These are phyloP conservation scores for Formica selysi DNA, from an alignment of 1,140 invertebrate genomes.

Conservation along the genomic window DNA sequence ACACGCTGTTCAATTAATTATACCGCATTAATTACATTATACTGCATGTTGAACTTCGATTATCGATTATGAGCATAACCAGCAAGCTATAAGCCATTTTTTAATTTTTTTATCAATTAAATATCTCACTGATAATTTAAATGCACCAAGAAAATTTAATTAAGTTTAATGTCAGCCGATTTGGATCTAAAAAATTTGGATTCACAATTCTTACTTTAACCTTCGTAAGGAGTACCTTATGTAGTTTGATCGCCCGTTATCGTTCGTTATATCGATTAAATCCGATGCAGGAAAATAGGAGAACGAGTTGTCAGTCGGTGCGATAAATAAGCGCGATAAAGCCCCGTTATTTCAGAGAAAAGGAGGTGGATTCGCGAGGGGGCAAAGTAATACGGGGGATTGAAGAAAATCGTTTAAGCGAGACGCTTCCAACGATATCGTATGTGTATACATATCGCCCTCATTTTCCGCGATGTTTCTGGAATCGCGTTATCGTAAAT, in stretches of 20 bases:
- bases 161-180: not conserved
- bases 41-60: slow-evolving; percentile 1
- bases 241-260: not conserved
- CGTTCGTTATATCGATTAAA: slow-evolving; percentile 40
- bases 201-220: slow-evolving; percentile 9
- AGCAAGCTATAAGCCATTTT: not conserved
- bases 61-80: not conserved
- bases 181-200: too few species aligned
- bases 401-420: slow-evolving; percentile 14
- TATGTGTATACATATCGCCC: not conserved
- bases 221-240: not conserved
- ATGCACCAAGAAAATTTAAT: not conserved
- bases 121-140: not conserved
- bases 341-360: slow-evolving; percentile 12
- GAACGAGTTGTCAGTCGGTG: not conserved
- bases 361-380: not conserved
- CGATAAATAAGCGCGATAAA: slow-evolving; percentile 43
- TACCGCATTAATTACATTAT: slow-evolving; percentile 16
- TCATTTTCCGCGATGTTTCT: slow-evolving; percentile 28
- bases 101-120: not conserved
- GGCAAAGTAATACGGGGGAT: not conserved
- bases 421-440: not conserved
- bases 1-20: slow-evolving; percentile 3
- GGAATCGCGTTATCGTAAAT: slow-evolving; percentile 43
- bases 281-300: not conserved